Conservation (phyloP, 2,888 invertebrate genomes). For the Sinopyrophorus schimmeli region DNA sequence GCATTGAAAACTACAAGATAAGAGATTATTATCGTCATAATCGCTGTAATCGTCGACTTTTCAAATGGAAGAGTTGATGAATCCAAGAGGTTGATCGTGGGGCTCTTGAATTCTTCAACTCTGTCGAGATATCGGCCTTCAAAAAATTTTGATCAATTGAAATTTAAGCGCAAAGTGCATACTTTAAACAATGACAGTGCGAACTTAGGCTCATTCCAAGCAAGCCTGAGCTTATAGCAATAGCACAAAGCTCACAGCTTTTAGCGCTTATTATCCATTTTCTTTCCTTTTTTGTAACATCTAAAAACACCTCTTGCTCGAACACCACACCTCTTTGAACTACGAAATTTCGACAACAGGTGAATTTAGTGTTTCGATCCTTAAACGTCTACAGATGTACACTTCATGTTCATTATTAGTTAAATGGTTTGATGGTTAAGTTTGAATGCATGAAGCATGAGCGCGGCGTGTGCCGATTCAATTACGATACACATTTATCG, state of each 20-base stretch:
- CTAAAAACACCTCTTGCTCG: conserved; percentile 18
- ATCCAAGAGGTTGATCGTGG: too few relatives aligned
- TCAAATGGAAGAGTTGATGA: too few relatives aligned
- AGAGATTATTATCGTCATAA: conserved; percentile 15
- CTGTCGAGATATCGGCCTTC: too few relatives aligned
- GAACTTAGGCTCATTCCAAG: conserved; percentile 51
- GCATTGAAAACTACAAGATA: conserved; percentile 24
- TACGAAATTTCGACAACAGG: conserved; percentile 13
- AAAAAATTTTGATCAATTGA: conserved; percentile 7
- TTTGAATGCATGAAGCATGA: conserved; percentile 45
- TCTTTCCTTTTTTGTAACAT: conserved; percentile 17
- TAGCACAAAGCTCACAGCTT: conserved; percentile 46
- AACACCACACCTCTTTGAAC: too few relatives aligned
- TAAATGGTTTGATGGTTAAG: conserved; percentile 19
- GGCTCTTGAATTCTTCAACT: too few relatives aligned
- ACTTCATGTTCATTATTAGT: conserved; percentile 17
- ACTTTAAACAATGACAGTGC: conserved; percentile 37
- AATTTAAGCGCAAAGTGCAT: conserved; percentile 32
- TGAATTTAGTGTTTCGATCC: conserved; percentile 18
- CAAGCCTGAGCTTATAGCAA: conserved; percentile 48
- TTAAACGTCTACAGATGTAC: too few relatives aligned
- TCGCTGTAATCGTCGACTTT: too few relatives aligned
- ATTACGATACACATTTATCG: too few relatives aligned
- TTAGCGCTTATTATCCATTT: conserved; percentile 22
- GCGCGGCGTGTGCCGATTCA: conserved; percentile 37